Evolutionary conservation across 2,888 invertebrate species (phyloP).

Genomic region (Fragum sueziense): DNA sequence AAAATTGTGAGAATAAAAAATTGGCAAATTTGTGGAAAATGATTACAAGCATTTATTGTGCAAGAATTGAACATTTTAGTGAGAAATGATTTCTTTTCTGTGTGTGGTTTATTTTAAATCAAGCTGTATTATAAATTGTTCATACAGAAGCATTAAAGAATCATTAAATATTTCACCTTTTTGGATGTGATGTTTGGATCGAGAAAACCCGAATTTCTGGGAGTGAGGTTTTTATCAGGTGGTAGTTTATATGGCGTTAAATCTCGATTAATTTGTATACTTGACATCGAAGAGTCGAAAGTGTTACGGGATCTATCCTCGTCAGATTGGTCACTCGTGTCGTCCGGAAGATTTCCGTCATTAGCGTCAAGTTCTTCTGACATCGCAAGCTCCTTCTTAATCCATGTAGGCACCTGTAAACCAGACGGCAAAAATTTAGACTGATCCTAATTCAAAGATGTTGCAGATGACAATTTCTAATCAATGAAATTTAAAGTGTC

Average conservation of each 20-base stretch:
- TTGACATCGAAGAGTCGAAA: slow-evolving; percentile 76
- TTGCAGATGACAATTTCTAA: too few relatives aligned
- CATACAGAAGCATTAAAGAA: background rate
- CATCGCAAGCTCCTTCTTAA: slow-evolving; percentile 76
- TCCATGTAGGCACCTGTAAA: slow-evolving; percentile 78
- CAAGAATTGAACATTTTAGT: too few relatives aligned
- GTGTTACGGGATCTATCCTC: slow-evolving; percentile 61
- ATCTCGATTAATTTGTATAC: slow-evolving; percentile 77
- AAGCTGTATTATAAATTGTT: background rate
- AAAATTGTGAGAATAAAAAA: too few relatives aligned
- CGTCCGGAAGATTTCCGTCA: slow-evolving; percentile 76
- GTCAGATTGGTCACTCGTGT: slow-evolving; percentile 71
- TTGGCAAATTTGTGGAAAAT: too few relatives aligned
- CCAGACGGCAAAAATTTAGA: background rate
- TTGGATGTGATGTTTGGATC: background rate
- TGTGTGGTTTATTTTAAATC: too few relatives aligned
- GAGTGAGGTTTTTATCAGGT: slow-evolving; percentile 47
- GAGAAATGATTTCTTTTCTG: too few relatives aligned
- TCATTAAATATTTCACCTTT: slow-evolving; percentile 19
- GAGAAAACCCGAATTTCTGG: slow-evolving; percentile 35
- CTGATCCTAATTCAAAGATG: too few relatives aligned
- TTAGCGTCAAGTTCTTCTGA: slow-evolving; percentile 60
- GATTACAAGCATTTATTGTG: too few relatives aligned
- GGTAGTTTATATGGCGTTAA: slow-evolving; percentile 63
- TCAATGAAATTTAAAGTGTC: background rate